Base-by-base conservation (phyloP, 1,140 invertebrate genomes). In the Tribolium madens region DNA sequence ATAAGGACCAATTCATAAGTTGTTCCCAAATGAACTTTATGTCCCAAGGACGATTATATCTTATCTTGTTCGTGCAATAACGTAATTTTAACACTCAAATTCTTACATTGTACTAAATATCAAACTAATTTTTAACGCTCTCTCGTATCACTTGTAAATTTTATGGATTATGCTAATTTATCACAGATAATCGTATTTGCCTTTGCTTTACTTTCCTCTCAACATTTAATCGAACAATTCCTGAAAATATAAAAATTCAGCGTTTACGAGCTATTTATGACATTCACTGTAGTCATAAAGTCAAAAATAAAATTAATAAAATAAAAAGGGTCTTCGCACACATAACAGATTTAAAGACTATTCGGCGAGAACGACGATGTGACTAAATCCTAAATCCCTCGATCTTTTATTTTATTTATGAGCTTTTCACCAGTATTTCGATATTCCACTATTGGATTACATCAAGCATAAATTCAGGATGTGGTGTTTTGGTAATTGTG, bases 1-100 rank as follows among this genome's bases (percentile, higher is more conserved):
- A 75, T 75, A 75, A 75, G 73, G 53, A 75, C 73, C 42, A 75
- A 75, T 73, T 73, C 71, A 73, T 73, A 53, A 73, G 57, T 64
- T 64, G 57, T 64, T 64, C 57, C 57, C 57, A 64, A 64, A 64
- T 64, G 57, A 64, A 64, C 57, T 64, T 64, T 64, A 64, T 64
- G 57, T 64, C 57, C 26, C 26, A 5, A 12, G 21, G 21, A 12
- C 31, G 57, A 64, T 64, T 64, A 33, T 33, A 64, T 64, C 57
- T 64, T 64, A 64, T 64, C 57, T 64, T 7, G 13, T 64, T 64
- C 57, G 33, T 64, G 26, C 57, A 60, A 60, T 60, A 60, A 60
- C 57, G 26, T 26, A 64, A 31, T 64, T 64, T 57, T 64, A 64
- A 64, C 57, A 64, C 57, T 12, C 36, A 31, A 21, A 31, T 12